Conservation (phyloP, 1,140 invertebrate genomes). For the Zaprionus ghesquierei region DNA sequence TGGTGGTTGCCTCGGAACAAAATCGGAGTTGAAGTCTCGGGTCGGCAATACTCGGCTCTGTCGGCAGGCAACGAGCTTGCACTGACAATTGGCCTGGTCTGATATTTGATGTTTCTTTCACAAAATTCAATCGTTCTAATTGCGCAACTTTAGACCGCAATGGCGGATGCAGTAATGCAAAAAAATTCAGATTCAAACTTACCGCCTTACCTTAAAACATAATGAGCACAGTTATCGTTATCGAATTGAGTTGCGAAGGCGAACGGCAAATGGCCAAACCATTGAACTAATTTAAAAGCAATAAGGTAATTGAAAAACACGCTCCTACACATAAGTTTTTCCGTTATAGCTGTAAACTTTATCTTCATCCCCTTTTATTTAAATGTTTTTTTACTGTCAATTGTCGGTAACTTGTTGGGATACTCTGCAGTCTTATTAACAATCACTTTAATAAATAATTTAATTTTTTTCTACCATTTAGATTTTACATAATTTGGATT, state of each 20-base stretch:
- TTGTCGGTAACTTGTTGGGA: neutral
- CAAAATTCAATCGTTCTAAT: conserved; percentile 50
- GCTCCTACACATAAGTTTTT: neutral
- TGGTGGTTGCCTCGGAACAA: conserved; percentile 22
- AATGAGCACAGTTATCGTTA: conserved; percentile 22
- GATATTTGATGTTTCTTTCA: conserved; percentile 34
- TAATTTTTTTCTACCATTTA: neutral
- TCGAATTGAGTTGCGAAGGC: neutral
- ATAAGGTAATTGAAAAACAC: neutral
- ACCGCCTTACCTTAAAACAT: conserved; percentile 8
- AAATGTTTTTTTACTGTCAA: neutral
- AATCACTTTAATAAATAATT: neutral
- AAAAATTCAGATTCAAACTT: conserved; percentile 29
- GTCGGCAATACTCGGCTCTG: conserved; percentile 1
- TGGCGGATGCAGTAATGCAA: conserved; percentile 27
- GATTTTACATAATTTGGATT: conserved; percentile 18
- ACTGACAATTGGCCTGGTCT: conserved; percentile 38
- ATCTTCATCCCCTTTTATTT: neutral
- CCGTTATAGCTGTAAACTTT: neutral
- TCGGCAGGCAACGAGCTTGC: conserved; percentile 33
- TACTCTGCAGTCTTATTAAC: neutral
- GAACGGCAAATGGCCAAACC: neutral
- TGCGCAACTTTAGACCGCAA: conserved; percentile 31
- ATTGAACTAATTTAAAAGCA: neutral
- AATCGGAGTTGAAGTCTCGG: conserved; percentile 28